Evolutionary conservation across 2,888 invertebrate species (phyloP).

Genomic region (Ochropacha duplaris): DNA sequence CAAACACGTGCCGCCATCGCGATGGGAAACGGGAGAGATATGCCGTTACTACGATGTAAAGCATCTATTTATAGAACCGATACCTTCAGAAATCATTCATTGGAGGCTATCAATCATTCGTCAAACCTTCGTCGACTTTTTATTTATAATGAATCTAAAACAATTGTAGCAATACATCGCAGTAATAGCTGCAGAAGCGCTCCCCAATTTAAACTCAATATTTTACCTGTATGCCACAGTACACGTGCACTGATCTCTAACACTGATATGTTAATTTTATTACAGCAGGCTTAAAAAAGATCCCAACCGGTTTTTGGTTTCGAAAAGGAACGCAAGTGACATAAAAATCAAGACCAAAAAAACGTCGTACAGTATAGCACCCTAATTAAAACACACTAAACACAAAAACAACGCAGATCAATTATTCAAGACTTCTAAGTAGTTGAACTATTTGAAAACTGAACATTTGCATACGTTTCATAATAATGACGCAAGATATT

Average conservation of each 20-base stretch:
- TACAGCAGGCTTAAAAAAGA: slow-evolving; percentile 72
- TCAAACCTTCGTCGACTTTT: background rate
- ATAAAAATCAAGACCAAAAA: slow-evolving; percentile 73
- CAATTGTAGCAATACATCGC: background rate
- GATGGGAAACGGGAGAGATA: background rate
- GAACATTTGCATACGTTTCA: slow-evolving; percentile 45
- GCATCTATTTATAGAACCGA: background rate
- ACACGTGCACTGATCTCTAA: slow-evolving; percentile 62
- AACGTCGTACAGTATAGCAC: slow-evolving; percentile 37
- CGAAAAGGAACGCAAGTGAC: slow-evolving; percentile 74
- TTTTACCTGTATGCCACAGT: slow-evolving; percentile 22
- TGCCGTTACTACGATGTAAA: background rate
- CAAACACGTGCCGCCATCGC: background rate
- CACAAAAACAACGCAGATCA: slow-evolving; percentile 36
- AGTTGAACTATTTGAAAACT: slow-evolving; percentile 34
- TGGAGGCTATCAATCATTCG: background rate
- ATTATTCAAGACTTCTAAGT: slow-evolving; percentile 29
- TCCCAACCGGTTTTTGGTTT: slow-evolving; percentile 75
- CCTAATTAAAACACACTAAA: slow-evolving; percentile 39
- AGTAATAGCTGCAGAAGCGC: slow-evolving; percentile 18
- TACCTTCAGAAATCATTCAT: background rate
- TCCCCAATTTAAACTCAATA: slow-evolving; percentile 34
- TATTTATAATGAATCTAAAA: background rate
- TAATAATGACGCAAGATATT: slow-evolving; percentile 32
- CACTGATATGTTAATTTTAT: slow-evolving; percentile 79